Base-by-base conservation (phyloP, 2,113 vertebrate genomes). In the Apistogramma diplotaenia region DNA sequence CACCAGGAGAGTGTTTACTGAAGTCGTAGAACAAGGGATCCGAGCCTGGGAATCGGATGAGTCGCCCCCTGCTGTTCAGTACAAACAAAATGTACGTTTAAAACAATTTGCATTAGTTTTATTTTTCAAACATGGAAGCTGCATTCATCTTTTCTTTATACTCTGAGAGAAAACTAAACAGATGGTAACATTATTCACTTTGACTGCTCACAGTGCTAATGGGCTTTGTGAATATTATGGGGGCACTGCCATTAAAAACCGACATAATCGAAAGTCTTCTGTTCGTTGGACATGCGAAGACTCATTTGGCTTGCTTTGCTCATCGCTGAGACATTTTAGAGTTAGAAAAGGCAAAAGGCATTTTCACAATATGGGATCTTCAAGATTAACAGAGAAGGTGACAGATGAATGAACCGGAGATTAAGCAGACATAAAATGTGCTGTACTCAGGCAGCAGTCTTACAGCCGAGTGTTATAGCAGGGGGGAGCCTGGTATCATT, bases 401-500 rank as follows among this genome's bases (percentile, higher is more conserved):
- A 61, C 59, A 85, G 74, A 81, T 79, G 67, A 71, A 78, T 73
- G 57, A 84, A 33, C 27, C 18, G 37, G 37, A 74, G 40, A 73
- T 70, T 5, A 10, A 59, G 82, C 40, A 85, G 74, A 74, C 53
- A 77, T 74, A 10, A 85, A 82, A 77, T 75, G 77, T 27, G n/a
- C 71, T 6, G 55, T 46, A 77, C 74, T 61, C 12, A 51, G 56
- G 62, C 80, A 84, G 62, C 55, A 60, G 76, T 60, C 65, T 82
- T 71, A 65, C 33, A 79, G 65, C 35, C 35, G 5, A 82, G 70
- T 62, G 59, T 87, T 76, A 79, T 19, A 74, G 40, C 40, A 40
- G 31, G 37, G 33, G 83, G 80, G 78, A 59, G 51, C 67, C 54
- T 76, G 78, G 76, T 87, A 60, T 92, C 82, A 81, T 58, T 82